These are phyloP conservation scores for Leptopterna dolabrata DNA, from an alignment of 2,888 invertebrate genomes.

Conservation along the genomic window DNA sequence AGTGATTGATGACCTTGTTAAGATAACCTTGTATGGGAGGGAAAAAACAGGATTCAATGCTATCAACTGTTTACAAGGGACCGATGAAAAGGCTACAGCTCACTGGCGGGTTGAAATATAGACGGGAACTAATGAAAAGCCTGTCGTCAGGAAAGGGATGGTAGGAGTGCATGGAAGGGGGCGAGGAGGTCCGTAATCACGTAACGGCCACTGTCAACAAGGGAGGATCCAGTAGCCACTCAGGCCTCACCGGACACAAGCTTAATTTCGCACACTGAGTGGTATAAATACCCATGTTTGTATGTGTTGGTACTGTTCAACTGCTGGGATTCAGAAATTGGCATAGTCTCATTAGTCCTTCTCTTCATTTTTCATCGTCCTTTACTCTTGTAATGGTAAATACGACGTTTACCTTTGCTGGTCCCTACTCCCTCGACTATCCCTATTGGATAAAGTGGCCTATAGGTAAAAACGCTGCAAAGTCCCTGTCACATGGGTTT, in stretches of 20 bases:
- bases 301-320: too few relatives aligned
- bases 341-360: too few relatives aligned
- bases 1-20: constrained; percentile 4
- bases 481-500: too few relatives aligned
- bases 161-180: background rate
- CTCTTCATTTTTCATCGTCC: too few relatives aligned
- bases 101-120: constrained; percentile 17
- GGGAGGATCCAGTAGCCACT: constrained; percentile 18
- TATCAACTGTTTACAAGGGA: constrained; percentile 5
- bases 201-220: constrained; percentile 45
- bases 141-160: background rate
- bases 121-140: constrained; percentile 21
- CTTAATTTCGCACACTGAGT: background rate
- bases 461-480: too few relatives aligned
- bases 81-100: background rate
- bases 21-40: background rate
- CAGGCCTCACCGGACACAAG: background rate
- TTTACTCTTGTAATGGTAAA: too few relatives aligned
- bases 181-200: constrained; percentile 25
- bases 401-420: too few relatives aligned
- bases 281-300: too few relatives aligned
- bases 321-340: too few relatives aligned
- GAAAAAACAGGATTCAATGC: constrained; percentile 7
- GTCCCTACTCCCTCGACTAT: too few relatives aligned
- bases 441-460: too few relatives aligned